phyloP scores from a whole-genome alignment of 2,113 vertebrate genomes.

The Sorex fumeus region DNA sequence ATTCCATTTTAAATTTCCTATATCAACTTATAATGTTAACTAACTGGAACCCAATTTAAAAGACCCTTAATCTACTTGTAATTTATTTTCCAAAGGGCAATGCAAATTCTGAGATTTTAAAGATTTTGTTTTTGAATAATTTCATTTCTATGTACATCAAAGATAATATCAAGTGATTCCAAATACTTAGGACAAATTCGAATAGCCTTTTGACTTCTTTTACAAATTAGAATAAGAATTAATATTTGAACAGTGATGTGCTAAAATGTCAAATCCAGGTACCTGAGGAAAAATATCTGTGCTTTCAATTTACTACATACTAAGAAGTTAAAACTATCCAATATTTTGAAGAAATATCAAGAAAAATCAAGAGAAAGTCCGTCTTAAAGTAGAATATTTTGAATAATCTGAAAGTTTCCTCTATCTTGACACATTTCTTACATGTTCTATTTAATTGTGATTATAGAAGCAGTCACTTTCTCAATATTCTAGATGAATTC shows the following conservation, averaged over 20 bases:
- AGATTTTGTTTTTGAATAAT: not conserved
- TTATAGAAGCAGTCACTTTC: constrained; percentile 4
- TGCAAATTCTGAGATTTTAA: constrained; percentile 48
- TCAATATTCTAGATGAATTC: constrained; percentile 36
- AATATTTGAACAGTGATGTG: constrained; percentile 43
- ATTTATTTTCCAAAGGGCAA: constrained; percentile 13
- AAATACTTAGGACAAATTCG: constrained; percentile 61
- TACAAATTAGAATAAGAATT: constrained; percentile 54
- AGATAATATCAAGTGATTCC: constrained; percentile 43
- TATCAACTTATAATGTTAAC: constrained; percentile 58
- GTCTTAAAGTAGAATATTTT: constrained; percentile 6
- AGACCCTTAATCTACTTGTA: constrained; percentile 12
- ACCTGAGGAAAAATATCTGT: not conserved
- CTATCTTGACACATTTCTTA: constrained; percentile 29
- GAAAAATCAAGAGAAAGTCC: not conserved
- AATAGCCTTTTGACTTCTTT: constrained; percentile 51
- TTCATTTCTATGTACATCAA: constrained; percentile 32
- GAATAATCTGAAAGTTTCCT: not conserved
- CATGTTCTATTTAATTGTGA: constrained; percentile 22
- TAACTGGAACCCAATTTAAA: constrained; percentile 26
- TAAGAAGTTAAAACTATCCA: constrained; percentile 4
- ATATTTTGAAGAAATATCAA: constrained; percentile 58
- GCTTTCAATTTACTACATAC: constrained; percentile 23
- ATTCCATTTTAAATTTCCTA: constrained; percentile 33
- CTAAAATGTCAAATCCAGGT: not conserved